Evolutionary conservation across 2,113 vertebrate genomes (phyloP).

Genomic region (Ammodytes marinus): DNA sequence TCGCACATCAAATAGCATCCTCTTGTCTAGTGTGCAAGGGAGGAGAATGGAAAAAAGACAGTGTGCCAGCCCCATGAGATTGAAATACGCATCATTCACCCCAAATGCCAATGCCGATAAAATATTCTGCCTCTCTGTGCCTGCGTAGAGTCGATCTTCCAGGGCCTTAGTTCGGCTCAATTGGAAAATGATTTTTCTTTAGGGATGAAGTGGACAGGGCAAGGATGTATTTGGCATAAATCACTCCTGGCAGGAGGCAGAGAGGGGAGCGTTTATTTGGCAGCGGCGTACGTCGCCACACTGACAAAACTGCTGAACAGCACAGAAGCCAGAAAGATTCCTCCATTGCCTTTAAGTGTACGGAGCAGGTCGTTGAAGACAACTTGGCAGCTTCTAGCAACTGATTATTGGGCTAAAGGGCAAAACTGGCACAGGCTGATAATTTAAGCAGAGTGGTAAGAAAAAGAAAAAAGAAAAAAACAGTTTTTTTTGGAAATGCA

Average conservation of each 20-base stretch:
- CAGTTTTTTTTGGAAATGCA: conserved; percentile 13
- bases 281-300: conserved; percentile 43
- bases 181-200: conserved; percentile 67
- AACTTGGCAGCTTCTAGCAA: conserved; percentile 62
- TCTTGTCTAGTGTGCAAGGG: conserved; percentile 15
- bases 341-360: conserved; percentile 49
- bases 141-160: conserved; percentile 16
- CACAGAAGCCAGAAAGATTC: conserved; percentile 53
- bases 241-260: conserved; percentile 58
- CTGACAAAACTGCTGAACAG: conserved; percentile 71
- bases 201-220: conserved; percentile 61
- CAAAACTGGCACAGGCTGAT: conserved; percentile 42
- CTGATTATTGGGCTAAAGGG: conserved; percentile 51
- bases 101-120: conserved; percentile 34
- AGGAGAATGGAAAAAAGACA: conserved; percentile 23
- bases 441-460: conserved; percentile 8
- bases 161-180: conserved; percentile 53
- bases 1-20: conserved; percentile 28
- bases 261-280: conserved; percentile 65
- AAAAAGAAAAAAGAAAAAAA: neutral
- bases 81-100: conserved; percentile 54
- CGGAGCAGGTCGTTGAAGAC: conserved; percentile 44
- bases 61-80: conserved; percentile 13
- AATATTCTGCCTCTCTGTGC: conserved; percentile 47
- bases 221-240: conserved; percentile 63